These are phyloP conservation scores for Drosophila rubida DNA, from an alignment of 2,888 invertebrate genomes.

Conservation along the genomic window DNA sequence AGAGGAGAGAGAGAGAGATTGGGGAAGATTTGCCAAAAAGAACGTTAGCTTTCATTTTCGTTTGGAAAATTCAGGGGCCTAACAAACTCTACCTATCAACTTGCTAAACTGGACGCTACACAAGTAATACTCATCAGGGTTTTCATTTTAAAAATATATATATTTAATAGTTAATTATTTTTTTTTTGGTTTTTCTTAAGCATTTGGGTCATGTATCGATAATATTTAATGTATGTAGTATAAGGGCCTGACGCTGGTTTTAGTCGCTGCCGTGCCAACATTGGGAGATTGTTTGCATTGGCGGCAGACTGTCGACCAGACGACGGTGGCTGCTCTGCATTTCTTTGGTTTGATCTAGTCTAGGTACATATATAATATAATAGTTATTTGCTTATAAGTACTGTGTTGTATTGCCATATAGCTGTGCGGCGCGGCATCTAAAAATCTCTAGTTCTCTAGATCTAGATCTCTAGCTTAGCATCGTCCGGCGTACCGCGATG, in stretches of 20 bases:
- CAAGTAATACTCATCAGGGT: conserved; percentile 32
- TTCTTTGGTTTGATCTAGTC: conserved; percentile 61
- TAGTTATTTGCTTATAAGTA: conserved; percentile 39
- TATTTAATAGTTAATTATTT: conserved; percentile 55
- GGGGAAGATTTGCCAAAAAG: conserved; percentile 85
- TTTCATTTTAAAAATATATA: conserved; percentile 71
- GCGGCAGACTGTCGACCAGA: conserved; percentile 25
- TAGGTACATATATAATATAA: conserved; percentile 38
- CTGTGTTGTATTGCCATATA: conserved; percentile 33
- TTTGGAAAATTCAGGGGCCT: conserved; percentile 61
- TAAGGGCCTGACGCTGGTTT: conserved; percentile 21
- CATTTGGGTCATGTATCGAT: conserved; percentile 55
- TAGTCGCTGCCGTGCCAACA: conserved; percentile 27
- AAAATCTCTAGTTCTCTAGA: conserved; percentile 49
- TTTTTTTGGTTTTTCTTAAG: conserved; percentile 43
- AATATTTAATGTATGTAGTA: conserved; percentile 16
- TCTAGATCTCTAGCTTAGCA: conserved; percentile 89
- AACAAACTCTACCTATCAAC: conserved; percentile 35
- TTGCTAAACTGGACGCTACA: conserved; percentile 16
- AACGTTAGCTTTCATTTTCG: conserved; percentile 82
- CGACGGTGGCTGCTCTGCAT: conserved; percentile 71
- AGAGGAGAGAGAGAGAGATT: conserved; percentile 78
- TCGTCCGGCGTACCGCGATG: conserved; percentile 94
- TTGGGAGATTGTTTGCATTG: conserved; percentile 33
- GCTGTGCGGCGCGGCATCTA: conserved; percentile 56